Percentiles rank a stretch among this genome's conserved stretches.
These are phyloP conservation scores for Drosophila pseudoobscura DNA, from an alignment of 1,140 invertebrate species.

Conservation along the genomic window DNA sequence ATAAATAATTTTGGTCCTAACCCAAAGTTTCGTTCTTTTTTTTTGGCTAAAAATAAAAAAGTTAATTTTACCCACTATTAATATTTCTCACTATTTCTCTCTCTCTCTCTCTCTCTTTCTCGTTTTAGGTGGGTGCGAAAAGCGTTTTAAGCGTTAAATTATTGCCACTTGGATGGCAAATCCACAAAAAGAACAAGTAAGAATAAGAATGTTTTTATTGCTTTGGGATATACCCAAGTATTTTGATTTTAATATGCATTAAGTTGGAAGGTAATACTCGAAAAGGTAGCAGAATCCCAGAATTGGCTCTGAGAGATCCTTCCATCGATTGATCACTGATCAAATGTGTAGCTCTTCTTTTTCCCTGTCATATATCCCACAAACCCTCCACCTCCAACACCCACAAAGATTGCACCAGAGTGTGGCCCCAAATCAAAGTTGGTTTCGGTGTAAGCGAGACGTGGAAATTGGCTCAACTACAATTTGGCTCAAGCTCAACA, in stretches of 20 bases:
- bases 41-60: constrained; percentile 41
- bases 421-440: constrained; percentile 31
- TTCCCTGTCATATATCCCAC: too few species aligned
- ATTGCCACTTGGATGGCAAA: constrained; percentile 2
- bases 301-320: too few species aligned
- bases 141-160: constrained; percentile 22
- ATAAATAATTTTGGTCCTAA: constrained; percentile 45
- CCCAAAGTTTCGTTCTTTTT: constrained; percentile 32
- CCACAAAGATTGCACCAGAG: constrained; percentile 2
- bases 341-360: too few species aligned
- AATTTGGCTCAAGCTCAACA: constrained; percentile 64
- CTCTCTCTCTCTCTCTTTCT: constrained; percentile 14
- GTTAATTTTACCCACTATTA: constrained; percentile 32
- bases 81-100: constrained; percentile 38
- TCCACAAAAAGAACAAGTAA: constrained; percentile 4
- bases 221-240: not conserved
- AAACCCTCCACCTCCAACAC: too few species aligned
- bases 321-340: too few species aligned
- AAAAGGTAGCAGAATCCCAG: too few species aligned
- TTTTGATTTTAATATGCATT: too few species aligned
- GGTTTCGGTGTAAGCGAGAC: constrained; percentile 57
- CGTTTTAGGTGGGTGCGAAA: constrained; percentile 55
- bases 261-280: too few species aligned
- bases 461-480: constrained; percentile 54
- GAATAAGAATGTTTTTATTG: not conserved